A percentile compares a stretch with the other conserved stretches of the same genome.
Conservation (phyloP, 2,888 invertebrate species). For the Meteorus cinctellus region DNA sequence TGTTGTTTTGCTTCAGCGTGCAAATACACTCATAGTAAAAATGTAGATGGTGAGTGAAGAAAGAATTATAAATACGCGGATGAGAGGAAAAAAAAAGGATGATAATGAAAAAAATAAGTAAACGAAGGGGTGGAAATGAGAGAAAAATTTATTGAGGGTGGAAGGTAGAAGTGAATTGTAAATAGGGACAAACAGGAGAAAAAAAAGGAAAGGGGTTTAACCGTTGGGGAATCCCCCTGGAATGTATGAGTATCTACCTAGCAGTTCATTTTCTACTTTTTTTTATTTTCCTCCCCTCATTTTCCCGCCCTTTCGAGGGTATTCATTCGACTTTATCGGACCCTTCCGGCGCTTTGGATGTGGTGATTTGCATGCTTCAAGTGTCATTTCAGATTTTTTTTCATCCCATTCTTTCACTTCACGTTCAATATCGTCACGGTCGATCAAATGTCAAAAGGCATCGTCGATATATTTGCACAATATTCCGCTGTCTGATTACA, state of each 20-base stretch:
- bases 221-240: constrained; percentile 37
- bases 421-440: background rate
- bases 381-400: constrained; percentile 19
- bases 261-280: constrained; percentile 8
- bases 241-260: constrained; percentile 40
- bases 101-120: constrained; percentile 3
- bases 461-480: background rate
- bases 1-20: constrained; percentile 49
- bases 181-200: constrained; percentile 28
- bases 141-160: constrained; percentile 16
- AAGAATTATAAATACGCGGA: constrained; percentile 28
- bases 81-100: constrained; percentile 18
- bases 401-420: background rate
- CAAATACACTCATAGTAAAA: constrained; percentile 56
- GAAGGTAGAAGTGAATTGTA: constrained; percentile 30
- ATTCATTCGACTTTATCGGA: background rate
- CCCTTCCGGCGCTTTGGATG: constrained; percentile 8
- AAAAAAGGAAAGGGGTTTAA: constrained; percentile 33
- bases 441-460: background rate
- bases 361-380: constrained; percentile 27
- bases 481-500: background rate
- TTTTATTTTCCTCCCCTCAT: constrained; percentile 15
- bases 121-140: constrained; percentile 12
- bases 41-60: background rate
- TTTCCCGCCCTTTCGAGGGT: background rate